Conservation (phyloP, 2,797 vertebrate genomes). For the Ctenopoma multispine region DNA sequence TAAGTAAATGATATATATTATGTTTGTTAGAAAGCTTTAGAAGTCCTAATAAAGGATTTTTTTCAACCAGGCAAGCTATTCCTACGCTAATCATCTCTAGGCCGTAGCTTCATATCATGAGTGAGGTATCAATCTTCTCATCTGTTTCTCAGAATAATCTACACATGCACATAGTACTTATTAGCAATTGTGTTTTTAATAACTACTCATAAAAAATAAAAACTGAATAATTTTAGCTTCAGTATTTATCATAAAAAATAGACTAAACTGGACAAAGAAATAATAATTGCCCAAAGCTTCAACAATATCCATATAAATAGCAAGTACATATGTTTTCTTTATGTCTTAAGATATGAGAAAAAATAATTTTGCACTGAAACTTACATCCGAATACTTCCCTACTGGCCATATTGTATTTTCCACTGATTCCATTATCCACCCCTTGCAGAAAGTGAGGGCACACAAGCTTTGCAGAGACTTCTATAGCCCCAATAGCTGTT, state of each 20-base stretch:
- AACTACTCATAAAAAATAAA: too few relatives aligned
- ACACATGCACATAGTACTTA: too few relatives aligned
- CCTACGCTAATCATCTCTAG: background rate
- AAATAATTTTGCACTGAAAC: constrained; percentile 16
- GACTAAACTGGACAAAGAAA: background rate
- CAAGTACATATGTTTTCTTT: background rate
- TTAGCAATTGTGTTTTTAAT: background rate
- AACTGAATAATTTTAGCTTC: background rate
- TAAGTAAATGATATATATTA: background rate
- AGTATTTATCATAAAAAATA: background rate
- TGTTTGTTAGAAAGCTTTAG: background rate
- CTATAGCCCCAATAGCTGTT: constrained; percentile 18
- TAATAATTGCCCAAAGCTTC: background rate
- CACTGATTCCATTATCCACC: constrained; percentile 27
- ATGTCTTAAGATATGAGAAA: constrained; percentile 11
- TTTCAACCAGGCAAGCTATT: background rate
- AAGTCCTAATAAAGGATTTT: too few relatives aligned
- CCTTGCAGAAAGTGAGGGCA: constrained; percentile 4
- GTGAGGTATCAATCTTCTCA: background rate
- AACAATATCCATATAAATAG: background rate
- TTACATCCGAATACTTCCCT: constrained; percentile 6
- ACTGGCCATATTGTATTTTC: constrained; percentile 16
- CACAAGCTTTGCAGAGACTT: constrained; percentile 27
- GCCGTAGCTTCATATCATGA: background rate
- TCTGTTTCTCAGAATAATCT: background rate